Base-by-base conservation (phyloP, 1,140 invertebrate genomes). In the Dendrolimus kikuchii region DNA sequence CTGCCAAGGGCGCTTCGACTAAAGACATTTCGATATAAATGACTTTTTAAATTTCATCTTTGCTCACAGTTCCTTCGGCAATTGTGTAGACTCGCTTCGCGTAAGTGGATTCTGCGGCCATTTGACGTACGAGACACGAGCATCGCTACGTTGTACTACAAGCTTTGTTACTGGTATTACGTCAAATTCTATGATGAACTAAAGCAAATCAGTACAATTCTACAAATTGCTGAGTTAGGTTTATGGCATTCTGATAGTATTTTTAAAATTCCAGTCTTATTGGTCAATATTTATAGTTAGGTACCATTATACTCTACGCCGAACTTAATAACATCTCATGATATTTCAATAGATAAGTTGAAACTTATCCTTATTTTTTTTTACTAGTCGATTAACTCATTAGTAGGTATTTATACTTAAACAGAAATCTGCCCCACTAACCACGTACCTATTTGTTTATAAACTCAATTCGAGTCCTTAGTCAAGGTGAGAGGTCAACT, bases 11-110 rank as follows among this genome's bases (percentile, higher is more conserved):
- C 79, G 74, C 69, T 62, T 74, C 76, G 81, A 84, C 81, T 82
- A 84, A 86, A 84, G 82, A 81, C 73, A 86, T 84, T 86, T 80
- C 74, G 76, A 86, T 80, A 84, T 81, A 86, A 86, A 86, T 86
- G 83, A 86, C 83, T 86, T 86, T 86, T 86, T 84, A 86, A 86
- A 86, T 86, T 86, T 86, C 79, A 86, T 86, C 83, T 81, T 82
- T 86, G 83, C 81, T 83, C 81, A 84, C 83, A 82, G 81, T 84
- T 84, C 81, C 81, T 84, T 79, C 81, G 83, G 83, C 83, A 86
- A 86, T 81, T 81, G 82, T 78, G 74, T 77, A 76, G 79, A 71
- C 77, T 79, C 71, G 75, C 64, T 73, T 53, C 62, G 65, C 74
- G 78, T 86, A 86, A 86, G 78, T 81, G 77, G 83, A 86, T 86